Base-by-base conservation (phyloP, 2,797 vertebrate genomes). In the Numenius phaeopus region DNA sequence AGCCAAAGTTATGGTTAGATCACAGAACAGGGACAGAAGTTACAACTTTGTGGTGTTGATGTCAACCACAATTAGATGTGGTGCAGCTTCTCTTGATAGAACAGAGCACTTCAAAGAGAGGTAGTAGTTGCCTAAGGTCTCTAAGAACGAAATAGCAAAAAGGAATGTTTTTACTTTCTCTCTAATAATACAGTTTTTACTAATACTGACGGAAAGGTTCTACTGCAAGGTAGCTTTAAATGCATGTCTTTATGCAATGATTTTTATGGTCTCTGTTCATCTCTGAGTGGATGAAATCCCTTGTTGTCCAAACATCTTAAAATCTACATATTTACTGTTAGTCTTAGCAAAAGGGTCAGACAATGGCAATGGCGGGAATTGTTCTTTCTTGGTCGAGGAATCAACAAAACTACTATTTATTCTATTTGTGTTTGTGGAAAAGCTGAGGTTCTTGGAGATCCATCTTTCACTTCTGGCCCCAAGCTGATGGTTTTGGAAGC, bases 1-100 rank as follows among this genome's bases (percentile, higher is more conserved):
- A 94, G 62, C 72, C 84, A 83, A 75, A 89, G 57, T 75, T 90
- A 75, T 13, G 57, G 65, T 89, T 85, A 81, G 61, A 55, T 96
- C 71, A 22, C 37, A 69, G 46, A 40, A 78, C 0, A 1, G 57
- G 57, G 34, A 40, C 59, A 92, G 64, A 93, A 89, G 34, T 69
- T 76, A 29, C 5, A 78, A 24, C 65, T 94, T 65, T 39, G 40
- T 88, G 72, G 24, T 91, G 42, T 32, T 78, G 59, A 49, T 77
- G 64, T 71, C 7, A 8, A 78, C 86, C 75, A 69, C 78, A 83
- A 39, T 85, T 80, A 77, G 57, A 55, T 69, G 57, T 61, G 39
- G 44, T 87, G 19, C 27, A 58, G 50, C 77, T 91, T 86, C 23
- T 83, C 27, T 30, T 62, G 62, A 70, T 46, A 70, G 52, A 93